Percentiles rank a stretch among this genome's conserved stretches.
phyloP scores from a whole-genome alignment of 2,113 vertebrate genomes.

The Serilophus lunatus region DNA sequence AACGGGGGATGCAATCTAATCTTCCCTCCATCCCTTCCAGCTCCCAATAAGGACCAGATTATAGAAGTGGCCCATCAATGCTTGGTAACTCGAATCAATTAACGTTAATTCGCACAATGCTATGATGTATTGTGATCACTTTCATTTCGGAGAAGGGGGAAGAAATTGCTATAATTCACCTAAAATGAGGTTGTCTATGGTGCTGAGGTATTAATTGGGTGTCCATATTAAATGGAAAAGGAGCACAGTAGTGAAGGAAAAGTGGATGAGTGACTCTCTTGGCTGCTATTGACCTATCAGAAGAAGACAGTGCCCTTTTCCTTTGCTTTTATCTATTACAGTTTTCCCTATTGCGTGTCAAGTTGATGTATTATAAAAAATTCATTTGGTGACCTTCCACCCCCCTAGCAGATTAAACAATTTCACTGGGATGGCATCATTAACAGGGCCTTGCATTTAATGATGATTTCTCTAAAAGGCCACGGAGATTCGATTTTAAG shows the following conservation, averaged over 20 bases:
- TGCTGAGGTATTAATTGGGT: constrained; percentile 95
- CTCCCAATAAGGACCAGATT: constrained; percentile 90
- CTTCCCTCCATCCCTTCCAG: constrained; percentile 86
- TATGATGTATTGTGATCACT: constrained; percentile 86
- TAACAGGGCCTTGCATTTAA: constrained; percentile 94
- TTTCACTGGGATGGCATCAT: constrained; percentile 93
- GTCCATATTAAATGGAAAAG: constrained; percentile 99
- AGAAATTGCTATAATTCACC: constrained; percentile 96
- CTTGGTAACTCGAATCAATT: constrained; percentile 92
- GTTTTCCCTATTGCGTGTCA: constrained; percentile 97
- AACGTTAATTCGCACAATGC: constrained; percentile 86
- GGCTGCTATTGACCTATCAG: constrained; percentile 99
- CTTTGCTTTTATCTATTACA: constrained; percentile 90
- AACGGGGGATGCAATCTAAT: constrained; percentile 93
- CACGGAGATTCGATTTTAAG: constrained; percentile 99
- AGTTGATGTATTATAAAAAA: constrained; percentile 99
- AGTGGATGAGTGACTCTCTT: constrained; percentile 97
- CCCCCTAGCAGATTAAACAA: constrained; percentile 97
- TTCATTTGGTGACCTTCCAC: constrained; percentile 99
- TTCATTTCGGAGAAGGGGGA: constrained; percentile 82
- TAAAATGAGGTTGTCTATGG: constrained; percentile 87
- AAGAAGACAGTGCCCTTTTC: constrained; percentile 98
- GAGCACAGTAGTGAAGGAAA: constrained; percentile 84
- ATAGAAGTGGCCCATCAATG: constrained; percentile 82
- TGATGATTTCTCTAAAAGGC: constrained; percentile 99